Conservation (phyloP, 2,888 invertebrate species). For the Arctia plantaginis region DNA sequence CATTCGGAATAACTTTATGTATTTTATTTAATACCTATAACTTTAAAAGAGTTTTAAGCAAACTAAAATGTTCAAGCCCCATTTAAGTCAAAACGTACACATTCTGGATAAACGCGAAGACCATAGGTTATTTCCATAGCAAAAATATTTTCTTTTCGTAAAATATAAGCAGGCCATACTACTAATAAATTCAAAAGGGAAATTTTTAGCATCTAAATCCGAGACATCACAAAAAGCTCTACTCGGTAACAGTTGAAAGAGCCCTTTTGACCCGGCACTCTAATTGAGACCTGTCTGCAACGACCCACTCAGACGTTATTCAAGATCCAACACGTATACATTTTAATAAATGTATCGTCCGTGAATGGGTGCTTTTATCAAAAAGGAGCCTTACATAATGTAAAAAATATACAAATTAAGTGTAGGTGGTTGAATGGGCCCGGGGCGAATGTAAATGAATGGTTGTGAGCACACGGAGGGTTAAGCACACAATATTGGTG, state of each 20-base stretch:
- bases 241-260: constrained; percentile 47
- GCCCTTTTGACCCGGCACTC: constrained; percentile 50
- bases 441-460: constrained; percentile 69
- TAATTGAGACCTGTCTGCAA: constrained; percentile 55
- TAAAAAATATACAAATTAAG: constrained; percentile 82
- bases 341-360: constrained; percentile 85
- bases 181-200: constrained; percentile 21
- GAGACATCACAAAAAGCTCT: constrained; percentile 48
- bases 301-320: constrained; percentile 82
- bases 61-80: neutral
- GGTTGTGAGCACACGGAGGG: constrained; percentile 58
- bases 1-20: neutral
- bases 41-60: too few relatives aligned
- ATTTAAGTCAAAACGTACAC: too few relatives aligned
- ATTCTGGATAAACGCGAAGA: neutral
- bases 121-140: neutral
- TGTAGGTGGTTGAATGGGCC: constrained; percentile 78
- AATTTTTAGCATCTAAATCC: constrained; percentile 35
- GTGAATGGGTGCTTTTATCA: constrained; percentile 82
- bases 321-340: constrained; percentile 75
- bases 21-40: neutral
- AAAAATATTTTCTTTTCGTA: neutral
- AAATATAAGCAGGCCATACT: constrained; percentile 18
- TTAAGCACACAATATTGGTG: constrained; percentile 65
- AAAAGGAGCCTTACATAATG: constrained; percentile 77